Base-by-base conservation (phyloP, 2,888 invertebrate genomes). In the Lasioglossum marginatum region DNA sequence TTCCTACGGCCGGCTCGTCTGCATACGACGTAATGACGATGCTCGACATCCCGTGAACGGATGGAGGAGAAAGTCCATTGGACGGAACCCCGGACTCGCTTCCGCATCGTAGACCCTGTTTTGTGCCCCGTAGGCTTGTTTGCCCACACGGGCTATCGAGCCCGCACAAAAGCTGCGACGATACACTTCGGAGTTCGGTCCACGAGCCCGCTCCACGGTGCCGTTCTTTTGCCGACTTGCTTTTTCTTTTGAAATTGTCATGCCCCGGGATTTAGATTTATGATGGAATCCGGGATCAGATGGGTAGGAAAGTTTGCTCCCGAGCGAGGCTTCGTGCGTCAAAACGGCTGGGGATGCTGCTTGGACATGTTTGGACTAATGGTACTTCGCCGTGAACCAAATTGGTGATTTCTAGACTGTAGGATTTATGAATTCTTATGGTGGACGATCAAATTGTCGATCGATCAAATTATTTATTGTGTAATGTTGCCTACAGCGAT, bases 81-180 rank as follows among this genome's bases (percentile, higher is more conserved):
- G 87, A 87, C 86, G 80, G 86, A 79, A 81, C 77, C 52, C 78
- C 68, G 71, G 71, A 45, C 68, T 81, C 80, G 70, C 77, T 88
- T 88, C 83, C 73, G 86, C 85, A 48, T 82, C 86, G 83, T 70
- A 23, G 79, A 85, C 48, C 79, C 87, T 85, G 83, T 89, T 91
- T 91, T 91, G 90, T 92, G 89, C 91, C 81, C 82, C 87, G 86
- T 87, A 91, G 91, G 89, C 92, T 92, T 92, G 92, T 93, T 93
- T 93, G 90, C 87, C 90, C 89, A 88, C 90, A 91, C 91, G 88
- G 89, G 83, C 90, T 91, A 92, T 93, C 91, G 92, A 93, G 89
- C 89, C 88, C 87, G 89, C 87, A 91, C 88, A 92, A 93, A 92
- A 91, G 92, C 84, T 77, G 60, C 70, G 43, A 70, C 57, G 73